These are phyloP conservation scores for Pterois miles DNA, from an alignment of 2,797 vertebrate species.

Conservation along the genomic window DNA sequence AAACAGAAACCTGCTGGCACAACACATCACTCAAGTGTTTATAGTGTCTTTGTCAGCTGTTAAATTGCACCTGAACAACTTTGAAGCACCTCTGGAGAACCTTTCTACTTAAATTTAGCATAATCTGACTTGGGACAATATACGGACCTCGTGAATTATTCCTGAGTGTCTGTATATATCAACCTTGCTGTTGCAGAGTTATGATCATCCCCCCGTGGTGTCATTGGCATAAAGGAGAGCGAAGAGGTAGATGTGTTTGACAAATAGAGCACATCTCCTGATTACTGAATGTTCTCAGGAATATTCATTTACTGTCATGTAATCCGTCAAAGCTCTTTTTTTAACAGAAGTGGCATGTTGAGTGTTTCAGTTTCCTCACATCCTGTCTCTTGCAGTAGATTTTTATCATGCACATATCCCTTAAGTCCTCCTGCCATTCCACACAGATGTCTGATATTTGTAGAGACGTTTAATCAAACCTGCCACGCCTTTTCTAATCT, in stretches of 20 bases:
- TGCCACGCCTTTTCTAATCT: neutral
- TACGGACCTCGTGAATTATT: constrained; percentile 30
- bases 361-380: neutral
- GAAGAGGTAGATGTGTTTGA: constrained; percentile 44
- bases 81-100: constrained; percentile 32
- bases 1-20: constrained; percentile 31
- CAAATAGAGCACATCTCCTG: constrained; percentile 42
- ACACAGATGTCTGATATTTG: neutral
- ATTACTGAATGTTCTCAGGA: constrained; percentile 44
- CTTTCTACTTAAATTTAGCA: constrained; percentile 43
- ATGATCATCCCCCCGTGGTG: constrained; percentile 50
- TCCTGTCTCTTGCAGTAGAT: neutral
- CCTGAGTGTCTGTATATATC: constrained; percentile 31
- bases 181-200: constrained; percentile 42
- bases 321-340: constrained; percentile 47
- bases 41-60: constrained; percentile 9
- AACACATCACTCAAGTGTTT: constrained; percentile 34
- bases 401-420: constrained; percentile 10
- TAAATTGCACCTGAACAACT: constrained; percentile 28
- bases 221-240: constrained; percentile 45
- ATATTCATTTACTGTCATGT: constrained; percentile 51
- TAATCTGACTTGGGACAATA: constrained; percentile 38
- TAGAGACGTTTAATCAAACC: neutral
- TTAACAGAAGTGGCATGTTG: neutral
- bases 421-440: neutral